Percentiles rank a stretch among this genome's conserved stretches.
phyloP scores from a whole-genome alignment of 1,140 invertebrate species.

The Panagrolaimus sp. region DNA sequence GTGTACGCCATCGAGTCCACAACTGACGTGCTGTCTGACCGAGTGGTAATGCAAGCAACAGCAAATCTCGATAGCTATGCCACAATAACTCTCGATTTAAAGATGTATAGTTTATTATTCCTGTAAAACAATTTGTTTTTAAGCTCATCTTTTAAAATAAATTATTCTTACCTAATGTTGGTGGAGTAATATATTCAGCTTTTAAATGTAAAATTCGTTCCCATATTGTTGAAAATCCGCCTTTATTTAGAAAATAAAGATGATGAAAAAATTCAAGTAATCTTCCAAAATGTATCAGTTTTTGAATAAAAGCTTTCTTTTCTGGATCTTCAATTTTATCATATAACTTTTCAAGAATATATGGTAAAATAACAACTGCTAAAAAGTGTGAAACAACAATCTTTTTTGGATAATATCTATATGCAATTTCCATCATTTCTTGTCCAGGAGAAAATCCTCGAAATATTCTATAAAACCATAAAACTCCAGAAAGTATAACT shows the following conservation, averaged over 20 bases:
- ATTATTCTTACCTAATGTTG: not conserved
- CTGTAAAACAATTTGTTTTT: not conserved
- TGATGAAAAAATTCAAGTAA: not conserved
- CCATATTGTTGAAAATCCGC: not conserved
- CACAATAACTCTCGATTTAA: not conserved
- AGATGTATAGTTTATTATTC: not conserved
- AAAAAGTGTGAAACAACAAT: not conserved
- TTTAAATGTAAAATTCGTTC: constrained; percentile 5
- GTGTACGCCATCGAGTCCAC: constrained; percentile 6
- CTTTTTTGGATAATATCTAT: not conserved
- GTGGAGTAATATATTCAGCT: constrained; percentile 7
- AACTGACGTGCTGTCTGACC: not conserved
- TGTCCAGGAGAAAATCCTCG: not conserved
- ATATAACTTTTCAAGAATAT: not conserved
- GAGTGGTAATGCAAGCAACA: not conserved
- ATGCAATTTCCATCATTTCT: constrained; percentile 6
- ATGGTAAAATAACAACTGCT: not conserved
- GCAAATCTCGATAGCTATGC: not conserved
- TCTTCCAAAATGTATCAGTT: not conserved
- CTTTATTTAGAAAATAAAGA: not conserved
- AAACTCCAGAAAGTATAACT: not conserved
- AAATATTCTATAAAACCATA: constrained; percentile 7
- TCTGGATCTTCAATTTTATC: not conserved
- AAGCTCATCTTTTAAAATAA: not conserved
- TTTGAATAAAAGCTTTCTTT: not conserved